These are phyloP conservation scores for Alligator sinensis DNA, from an alignment of 2,113 vertebrate genomes.

Conservation along the genomic window DNA sequence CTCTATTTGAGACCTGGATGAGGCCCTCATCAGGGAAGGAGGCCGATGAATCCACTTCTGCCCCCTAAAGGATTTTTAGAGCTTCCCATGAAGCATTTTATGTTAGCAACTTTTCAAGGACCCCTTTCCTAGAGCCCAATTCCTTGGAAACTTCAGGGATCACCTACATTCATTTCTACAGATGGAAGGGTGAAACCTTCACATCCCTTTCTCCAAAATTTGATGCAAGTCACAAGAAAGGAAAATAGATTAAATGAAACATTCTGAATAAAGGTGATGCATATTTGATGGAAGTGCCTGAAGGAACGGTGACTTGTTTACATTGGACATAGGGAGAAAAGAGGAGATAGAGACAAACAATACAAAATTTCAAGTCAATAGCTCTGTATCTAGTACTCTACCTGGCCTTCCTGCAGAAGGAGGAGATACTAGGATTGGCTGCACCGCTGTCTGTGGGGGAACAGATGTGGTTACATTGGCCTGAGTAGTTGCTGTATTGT, in stretches of 20 bases:
- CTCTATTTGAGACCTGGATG: neutral
- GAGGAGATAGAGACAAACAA: fast-evolving
- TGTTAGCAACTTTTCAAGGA: neutral
- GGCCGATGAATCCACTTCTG: neutral
- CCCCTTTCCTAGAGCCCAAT: neutral
- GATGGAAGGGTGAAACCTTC: neutral
- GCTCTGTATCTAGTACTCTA: slow-evolving; percentile 43
- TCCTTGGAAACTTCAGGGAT: neutral
- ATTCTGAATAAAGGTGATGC: neutral
- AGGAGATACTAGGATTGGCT: slow-evolving; percentile 78
- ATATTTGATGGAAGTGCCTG: neutral
- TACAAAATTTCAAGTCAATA: neutral
- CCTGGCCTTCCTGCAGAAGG: slow-evolving; percentile 79
- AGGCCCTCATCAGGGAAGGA: neutral
- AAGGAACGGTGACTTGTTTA: neutral
- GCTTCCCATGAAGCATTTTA: neutral
- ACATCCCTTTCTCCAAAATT: neutral
- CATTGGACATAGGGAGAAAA: neutral
- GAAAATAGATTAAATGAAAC: neutral
- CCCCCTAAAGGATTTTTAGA: too few relatives aligned
- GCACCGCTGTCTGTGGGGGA: slow-evolving; percentile 74
- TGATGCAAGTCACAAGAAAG: neutral
- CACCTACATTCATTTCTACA: neutral
- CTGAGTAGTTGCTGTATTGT: slow-evolving; percentile 77
- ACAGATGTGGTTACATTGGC: slow-evolving; percentile 74